Conservation (phyloP, 2,888 invertebrate species). For the Mimachlamys varia region DNA sequence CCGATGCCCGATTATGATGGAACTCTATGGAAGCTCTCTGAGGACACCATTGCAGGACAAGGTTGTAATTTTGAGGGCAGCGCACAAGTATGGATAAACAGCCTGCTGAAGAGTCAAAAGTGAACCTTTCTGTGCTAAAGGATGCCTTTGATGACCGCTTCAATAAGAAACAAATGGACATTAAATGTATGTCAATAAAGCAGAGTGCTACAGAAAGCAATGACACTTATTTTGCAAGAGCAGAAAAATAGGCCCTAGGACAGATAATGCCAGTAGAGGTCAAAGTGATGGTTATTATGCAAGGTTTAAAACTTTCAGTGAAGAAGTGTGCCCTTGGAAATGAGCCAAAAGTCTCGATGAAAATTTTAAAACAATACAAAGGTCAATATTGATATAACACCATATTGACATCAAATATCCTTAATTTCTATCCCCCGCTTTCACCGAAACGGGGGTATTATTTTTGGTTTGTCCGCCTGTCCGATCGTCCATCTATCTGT, state of each 20-base stretch:
- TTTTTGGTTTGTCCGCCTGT: too few relatives aligned
- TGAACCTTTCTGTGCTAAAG: background rate
- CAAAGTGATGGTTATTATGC: background rate
- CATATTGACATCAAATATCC: too few relatives aligned
- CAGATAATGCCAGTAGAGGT: background rate
- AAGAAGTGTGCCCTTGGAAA: background rate
- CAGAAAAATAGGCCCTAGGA: slow-evolving; percentile 28
- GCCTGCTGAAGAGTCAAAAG: background rate
- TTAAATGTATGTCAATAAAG: slow-evolving; percentile 33
- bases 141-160: slow-evolving; percentile 34
- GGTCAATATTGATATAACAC: too few relatives aligned
- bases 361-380: too few relatives aligned
- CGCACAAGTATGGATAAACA: background rate
- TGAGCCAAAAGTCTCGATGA: too few relatives aligned
- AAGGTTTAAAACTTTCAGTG: background rate
- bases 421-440: too few relatives aligned
- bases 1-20: slow-evolving; percentile 3
- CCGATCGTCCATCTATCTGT: too few relatives aligned
- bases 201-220: background rate
- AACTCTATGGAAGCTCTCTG: background rate
- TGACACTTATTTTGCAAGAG: slow-evolving; percentile 4
- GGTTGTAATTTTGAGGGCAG: background rate
- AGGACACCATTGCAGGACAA: background rate
- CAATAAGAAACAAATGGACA: background rate
- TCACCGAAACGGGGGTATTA: too few relatives aligned